These are phyloP conservation scores for Terrapene triunguis DNA, from an alignment of 2,113 vertebrate species.

Conservation along the genomic window DNA sequence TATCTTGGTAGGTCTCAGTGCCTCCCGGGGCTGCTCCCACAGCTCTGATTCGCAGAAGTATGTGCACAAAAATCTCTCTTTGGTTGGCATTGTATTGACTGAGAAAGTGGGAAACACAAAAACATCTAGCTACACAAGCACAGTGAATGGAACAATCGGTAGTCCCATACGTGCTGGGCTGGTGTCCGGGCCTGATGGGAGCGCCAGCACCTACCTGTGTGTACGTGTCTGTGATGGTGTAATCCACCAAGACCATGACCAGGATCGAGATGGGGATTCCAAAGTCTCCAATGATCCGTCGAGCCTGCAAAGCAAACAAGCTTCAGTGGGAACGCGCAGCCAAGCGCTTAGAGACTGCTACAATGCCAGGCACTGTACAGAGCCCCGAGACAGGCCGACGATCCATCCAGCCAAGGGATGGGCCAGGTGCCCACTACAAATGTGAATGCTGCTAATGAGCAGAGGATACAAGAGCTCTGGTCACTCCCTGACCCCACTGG, in stretches of 20 bases:
- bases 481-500: neutral
- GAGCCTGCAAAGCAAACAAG: slow-evolving; percentile 82
- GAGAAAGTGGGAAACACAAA: slow-evolving; percentile 18
- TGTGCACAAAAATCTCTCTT: neutral
- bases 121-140: neutral
- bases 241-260: slow-evolving; percentile 93
- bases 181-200: rapidly evolving
- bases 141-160: neutral
- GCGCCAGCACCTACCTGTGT: slow-evolving; percentile 85
- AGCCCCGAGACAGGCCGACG: neutral
- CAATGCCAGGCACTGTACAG: neutral
- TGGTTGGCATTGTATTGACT: neutral
- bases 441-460: neutral
- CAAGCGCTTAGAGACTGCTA: neutral
- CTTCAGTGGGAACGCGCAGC: neutral
- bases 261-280: slow-evolving; percentile 98
- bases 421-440: neutral
- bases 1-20: neutral
- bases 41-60: neutral
- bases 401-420: neutral
- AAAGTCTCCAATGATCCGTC: slow-evolving; percentile 96
- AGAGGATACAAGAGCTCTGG: neutral
- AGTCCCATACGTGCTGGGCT: neutral
- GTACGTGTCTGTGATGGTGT: slow-evolving; percentile 92
- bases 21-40: neutral